Conservation (phyloP, 2,888 invertebrate genomes). For the Thelaira solivaga region DNA sequence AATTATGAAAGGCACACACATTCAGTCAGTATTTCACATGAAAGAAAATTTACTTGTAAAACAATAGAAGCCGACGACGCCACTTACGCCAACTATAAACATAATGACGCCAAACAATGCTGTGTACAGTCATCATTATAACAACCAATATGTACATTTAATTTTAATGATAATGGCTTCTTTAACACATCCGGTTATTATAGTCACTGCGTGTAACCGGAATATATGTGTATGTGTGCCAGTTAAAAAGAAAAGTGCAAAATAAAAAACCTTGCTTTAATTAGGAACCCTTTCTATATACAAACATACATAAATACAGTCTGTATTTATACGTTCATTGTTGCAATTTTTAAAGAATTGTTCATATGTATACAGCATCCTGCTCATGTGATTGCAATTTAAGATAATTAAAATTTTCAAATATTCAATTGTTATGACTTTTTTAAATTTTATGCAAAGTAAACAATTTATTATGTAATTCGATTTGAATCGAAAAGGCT, state of each 20-base stretch:
- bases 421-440: no score
- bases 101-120: conserved; percentile 47
- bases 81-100: conserved; percentile 42
- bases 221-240: neutral
- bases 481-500: no score
- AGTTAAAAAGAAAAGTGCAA: neutral
- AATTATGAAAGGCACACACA: conserved; percentile 1
- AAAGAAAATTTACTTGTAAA: conserved; percentile 11
- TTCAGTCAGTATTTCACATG: neutral
- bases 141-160: conserved; percentile 12
- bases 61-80: conserved; percentile 23
- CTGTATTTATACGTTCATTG: no score
- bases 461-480: no score
- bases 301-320: no score
- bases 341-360: no score
- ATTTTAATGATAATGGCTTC: conserved; percentile 45
- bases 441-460: no score
- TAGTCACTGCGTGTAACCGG: conserved; percentile 10
- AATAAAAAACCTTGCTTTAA: conserved; percentile 28
- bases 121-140: conserved; percentile 5
- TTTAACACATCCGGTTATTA: conserved; percentile 26
- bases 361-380: no score
- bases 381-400: no score
- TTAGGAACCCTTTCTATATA: conserved; percentile 10
- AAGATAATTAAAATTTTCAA: no score